These are phyloP conservation scores for Lytechinus variegatus DNA, from an alignment of 35 echinoderm and acorn worm species.

Conservation along the genomic window DNA sequence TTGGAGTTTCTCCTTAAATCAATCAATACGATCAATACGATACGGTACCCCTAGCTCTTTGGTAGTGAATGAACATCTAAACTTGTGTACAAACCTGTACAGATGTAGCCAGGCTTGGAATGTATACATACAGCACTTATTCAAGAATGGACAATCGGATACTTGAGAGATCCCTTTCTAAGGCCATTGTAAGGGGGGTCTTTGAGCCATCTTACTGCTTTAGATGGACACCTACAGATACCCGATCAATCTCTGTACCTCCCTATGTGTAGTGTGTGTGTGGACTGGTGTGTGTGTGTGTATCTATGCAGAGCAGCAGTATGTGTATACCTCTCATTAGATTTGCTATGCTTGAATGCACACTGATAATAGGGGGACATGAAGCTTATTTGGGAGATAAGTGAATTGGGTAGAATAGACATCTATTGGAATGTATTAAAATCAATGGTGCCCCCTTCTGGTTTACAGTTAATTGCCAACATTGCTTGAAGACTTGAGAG, in stretches of 20 bases:
- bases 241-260: not conserved
- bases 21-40: too few relatives aligned
- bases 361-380: not conserved
- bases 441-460: not conserved
- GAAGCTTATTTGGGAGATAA: not conserved
- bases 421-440: not conserved
- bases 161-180: slow-evolving; percentile 37
- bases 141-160: slow-evolving; percentile 29
- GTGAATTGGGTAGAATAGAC: not conserved
- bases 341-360: not conserved
- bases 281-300: slow-evolving; percentile 34
- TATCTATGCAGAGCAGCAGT: not conserved
- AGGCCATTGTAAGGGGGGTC: not conserved
- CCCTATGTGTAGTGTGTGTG: not conserved
- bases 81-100: not conserved
- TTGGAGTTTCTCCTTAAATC: not conserved
- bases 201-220: not conserved
- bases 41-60: not conserved
- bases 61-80: not conserved
- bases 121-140: not conserved
- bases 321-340: not conserved
- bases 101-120: not conserved
- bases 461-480: not conserved
- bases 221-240: not conserved
- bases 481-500: too few relatives aligned